These are phyloP conservation scores for Parambassis ranga DNA, from an alignment of 2,797 vertebrate genomes.

Conservation along the genomic window DNA sequence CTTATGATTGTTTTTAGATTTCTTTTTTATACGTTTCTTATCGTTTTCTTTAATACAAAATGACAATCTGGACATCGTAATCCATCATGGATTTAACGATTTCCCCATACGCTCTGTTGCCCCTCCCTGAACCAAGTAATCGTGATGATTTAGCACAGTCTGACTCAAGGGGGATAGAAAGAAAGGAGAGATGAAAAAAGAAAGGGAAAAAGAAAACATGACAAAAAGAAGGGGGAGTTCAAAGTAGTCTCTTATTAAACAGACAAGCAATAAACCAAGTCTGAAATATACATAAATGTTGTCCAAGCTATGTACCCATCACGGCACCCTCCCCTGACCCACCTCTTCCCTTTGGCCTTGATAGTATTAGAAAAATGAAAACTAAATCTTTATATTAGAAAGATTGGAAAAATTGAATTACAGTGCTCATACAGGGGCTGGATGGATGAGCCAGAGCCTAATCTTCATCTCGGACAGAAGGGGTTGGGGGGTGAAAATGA, in stretches of 20 bases:
- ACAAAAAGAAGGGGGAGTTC: slow-evolving; percentile 3
- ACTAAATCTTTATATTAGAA: slow-evolving; percentile 79
- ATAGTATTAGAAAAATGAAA: slow-evolving; percentile 77
- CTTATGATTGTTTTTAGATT: slow-evolving; percentile 71
- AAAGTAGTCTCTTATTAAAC: slow-evolving; percentile 63
- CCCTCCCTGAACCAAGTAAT: slow-evolving; percentile 59
- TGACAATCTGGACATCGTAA: slow-evolving; percentile 78
- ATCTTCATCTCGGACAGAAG: slow-evolving; percentile 63
- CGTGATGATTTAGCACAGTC: slow-evolving; percentile 59
- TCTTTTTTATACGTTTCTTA: slow-evolving; percentile 74
- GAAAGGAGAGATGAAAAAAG: slow-evolving; percentile 3
- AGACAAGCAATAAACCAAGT: slow-evolving; percentile 56
- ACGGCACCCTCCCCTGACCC: not conserved
- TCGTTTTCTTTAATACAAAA: slow-evolving; percentile 78
- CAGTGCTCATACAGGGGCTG: slow-evolving; percentile 27
- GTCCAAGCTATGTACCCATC: slow-evolving; percentile 6
- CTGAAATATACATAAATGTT: slow-evolving; percentile 70
- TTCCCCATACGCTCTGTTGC: slow-evolving; percentile 46
- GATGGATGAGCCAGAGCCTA: slow-evolving; percentile 61
- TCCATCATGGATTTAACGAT: slow-evolving; percentile 77
- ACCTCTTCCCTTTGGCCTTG: slow-evolving; percentile 37
- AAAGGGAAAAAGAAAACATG: not conserved
- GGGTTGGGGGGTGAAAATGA: slow-evolving; percentile 42
- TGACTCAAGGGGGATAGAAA: slow-evolving; percentile 47
- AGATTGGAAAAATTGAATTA: slow-evolving; percentile 79